Conservation (phyloP, 2,888 invertebrate genomes). For the Microctonus aethiopoides region DNA sequence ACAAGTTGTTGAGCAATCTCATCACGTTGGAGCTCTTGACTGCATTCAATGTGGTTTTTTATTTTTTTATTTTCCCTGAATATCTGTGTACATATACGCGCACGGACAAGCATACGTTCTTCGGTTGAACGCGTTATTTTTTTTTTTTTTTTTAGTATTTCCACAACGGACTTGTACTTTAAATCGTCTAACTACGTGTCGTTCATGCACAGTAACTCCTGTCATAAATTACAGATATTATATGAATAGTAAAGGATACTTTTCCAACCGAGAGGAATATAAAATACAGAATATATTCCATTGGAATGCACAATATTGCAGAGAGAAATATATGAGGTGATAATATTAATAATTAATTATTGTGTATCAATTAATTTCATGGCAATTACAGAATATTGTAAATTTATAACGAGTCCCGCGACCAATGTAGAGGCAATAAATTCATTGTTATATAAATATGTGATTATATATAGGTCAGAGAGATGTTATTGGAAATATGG, state of each 20-base stretch:
- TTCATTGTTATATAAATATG: not conserved
- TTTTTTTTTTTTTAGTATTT: too few relatives aligned
- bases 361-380: not conserved
- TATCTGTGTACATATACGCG: not conserved
- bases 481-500: not conserved
- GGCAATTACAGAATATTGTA: not conserved
- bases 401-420: not conserved
- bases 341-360: not conserved
- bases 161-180: slow-evolving; percentile 1
- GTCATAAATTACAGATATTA: too few relatives aligned
- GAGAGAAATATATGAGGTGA: not conserved
- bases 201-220: not conserved
- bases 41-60: not conserved
- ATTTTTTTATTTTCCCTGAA: not conserved
- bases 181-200: slow-evolving; percentile 7
- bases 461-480: not conserved
- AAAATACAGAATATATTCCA: too few relatives aligned
- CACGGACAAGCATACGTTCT: slow-evolving; percentile 1
- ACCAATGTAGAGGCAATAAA: not conserved
- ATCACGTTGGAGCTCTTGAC: slow-evolving; percentile 28
- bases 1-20: slow-evolving; percentile 29
- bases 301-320: too few relatives aligned
- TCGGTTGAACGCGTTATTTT: slow-evolving; percentile 4
- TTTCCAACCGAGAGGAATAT: too few relatives aligned
- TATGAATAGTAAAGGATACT: too few relatives aligned